phyloP scores from a whole-genome alignment of 2,113 vertebrate species.

The Spheniscus mendiculus region DNA sequence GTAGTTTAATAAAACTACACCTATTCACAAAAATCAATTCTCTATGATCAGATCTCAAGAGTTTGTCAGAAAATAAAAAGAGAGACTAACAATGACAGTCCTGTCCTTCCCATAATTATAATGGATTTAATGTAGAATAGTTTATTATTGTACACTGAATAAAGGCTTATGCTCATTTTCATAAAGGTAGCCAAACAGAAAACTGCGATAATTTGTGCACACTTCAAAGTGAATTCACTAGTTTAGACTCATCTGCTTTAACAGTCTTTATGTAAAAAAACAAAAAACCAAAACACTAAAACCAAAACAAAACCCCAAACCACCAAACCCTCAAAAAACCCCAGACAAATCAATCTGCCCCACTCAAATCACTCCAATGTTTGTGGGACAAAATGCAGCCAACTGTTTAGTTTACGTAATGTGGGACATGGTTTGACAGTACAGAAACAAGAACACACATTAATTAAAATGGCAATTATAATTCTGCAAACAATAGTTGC shows the following conservation, averaged over 20 bases:
- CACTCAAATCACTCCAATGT: background rate
- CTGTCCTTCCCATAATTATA: background rate
- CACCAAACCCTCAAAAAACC: background rate
- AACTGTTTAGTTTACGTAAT: background rate
- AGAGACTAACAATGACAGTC: background rate
- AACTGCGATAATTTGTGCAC: background rate
- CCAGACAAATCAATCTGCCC: background rate
- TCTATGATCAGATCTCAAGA: background rate
- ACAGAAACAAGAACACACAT: background rate
- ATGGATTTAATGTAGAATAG: background rate
- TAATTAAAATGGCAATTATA: background rate
- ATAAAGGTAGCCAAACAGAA: background rate
- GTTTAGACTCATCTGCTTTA: background rate
- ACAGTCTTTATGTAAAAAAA: background rate
- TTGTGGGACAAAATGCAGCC: background rate
- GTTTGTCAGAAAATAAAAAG: background rate
- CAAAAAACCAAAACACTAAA: background rate
- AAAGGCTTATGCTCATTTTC: background rate
- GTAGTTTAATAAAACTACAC: background rate
- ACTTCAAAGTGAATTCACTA: background rate
- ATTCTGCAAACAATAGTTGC: background rate
- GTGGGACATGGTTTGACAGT: background rate
- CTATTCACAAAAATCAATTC: background rate
- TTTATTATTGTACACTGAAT: background rate
- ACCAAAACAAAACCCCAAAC: background rate